These are phyloP conservation scores for Lampropteryx suffumata DNA, from an alignment of 2,888 invertebrate genomes.

Conservation along the genomic window DNA sequence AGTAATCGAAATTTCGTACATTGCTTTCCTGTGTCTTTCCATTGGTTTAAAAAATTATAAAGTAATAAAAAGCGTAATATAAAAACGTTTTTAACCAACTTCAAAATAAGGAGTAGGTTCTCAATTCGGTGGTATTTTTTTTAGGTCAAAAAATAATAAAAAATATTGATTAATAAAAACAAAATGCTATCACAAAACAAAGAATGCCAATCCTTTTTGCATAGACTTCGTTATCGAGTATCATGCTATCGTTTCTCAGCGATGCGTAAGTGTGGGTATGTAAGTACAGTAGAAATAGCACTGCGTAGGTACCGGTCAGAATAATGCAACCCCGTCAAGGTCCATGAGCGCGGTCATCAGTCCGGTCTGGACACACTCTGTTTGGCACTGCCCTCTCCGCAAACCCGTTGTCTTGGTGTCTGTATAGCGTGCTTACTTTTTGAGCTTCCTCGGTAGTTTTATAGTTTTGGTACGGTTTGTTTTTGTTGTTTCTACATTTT, in stretches of 20 bases:
- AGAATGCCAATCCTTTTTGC: not conserved
- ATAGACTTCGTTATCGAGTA: not conserved
- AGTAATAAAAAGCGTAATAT: no score
- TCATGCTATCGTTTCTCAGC: slow-evolving; percentile 11
- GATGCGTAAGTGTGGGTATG: not conserved
- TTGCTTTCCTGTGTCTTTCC: no score
- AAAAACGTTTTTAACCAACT: no score
- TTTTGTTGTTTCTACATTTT: no score
- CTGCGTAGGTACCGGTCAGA: slow-evolving; percentile 16
- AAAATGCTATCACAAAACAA: not conserved
- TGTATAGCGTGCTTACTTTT: slow-evolving; percentile 9
- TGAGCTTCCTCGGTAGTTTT: not conserved
- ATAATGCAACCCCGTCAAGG: slow-evolving; percentile 60
- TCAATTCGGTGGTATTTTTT: no score
- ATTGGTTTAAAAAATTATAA: no score
- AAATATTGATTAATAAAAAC: no score
- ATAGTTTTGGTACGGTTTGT: no score
- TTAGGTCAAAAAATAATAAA: no score
- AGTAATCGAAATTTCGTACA: no score
- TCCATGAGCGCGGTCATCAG: slow-evolving; percentile 44
- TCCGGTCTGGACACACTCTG: slow-evolving; percentile 70
- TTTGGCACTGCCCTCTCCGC: slow-evolving; percentile 55
- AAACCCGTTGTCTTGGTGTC: slow-evolving; percentile 57
- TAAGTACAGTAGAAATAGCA: no score
- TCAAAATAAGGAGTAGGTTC: no score